phyloP scores from a whole-genome alignment of 1,140 invertebrate genomes.

The Cydia splendana region DNA sequence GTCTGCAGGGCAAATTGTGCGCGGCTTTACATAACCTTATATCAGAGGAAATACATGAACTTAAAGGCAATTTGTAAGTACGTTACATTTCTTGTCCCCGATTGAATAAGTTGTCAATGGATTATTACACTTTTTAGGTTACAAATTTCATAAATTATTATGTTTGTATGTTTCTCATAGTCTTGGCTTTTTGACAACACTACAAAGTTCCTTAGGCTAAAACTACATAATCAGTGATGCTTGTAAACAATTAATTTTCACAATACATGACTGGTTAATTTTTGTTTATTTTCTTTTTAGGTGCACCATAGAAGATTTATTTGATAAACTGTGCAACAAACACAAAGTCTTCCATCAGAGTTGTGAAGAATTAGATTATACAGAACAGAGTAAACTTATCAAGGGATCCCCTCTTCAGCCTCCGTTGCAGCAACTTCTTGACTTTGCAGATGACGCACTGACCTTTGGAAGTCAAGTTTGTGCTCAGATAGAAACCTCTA shows the following conservation, averaged over 20 bases:
- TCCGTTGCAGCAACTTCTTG: constrained; percentile 61
- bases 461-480: constrained; percentile 63
- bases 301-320: constrained; percentile 56
- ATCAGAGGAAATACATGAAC: constrained; percentile 55
- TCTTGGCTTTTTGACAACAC: neutral
- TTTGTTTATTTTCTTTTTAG: constrained; percentile 48
- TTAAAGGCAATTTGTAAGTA: constrained; percentile 63
- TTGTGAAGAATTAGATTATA: constrained; percentile 60
- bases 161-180: neutral
- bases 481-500: constrained; percentile 63
- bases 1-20: constrained; percentile 58
- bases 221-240: neutral
- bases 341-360: constrained; percentile 55
- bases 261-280: too few species aligned
- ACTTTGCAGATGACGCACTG: constrained; percentile 64
- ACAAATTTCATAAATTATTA: neutral
- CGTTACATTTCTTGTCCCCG: neutral
- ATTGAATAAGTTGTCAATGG: neutral
- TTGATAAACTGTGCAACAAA: constrained; percentile 64
- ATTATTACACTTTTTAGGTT: neutral
- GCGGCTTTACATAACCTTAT: constrained; percentile 62
- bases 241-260: too few species aligned
- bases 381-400: constrained; percentile 50
- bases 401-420: constrained; percentile 69
- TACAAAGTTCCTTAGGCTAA: neutral